Evolutionary conservation across 2,888 invertebrate genomes (phyloP), one percentile per base, ranked within the genome.

Genomic region (Cactoblastis cactorum): DNA sequence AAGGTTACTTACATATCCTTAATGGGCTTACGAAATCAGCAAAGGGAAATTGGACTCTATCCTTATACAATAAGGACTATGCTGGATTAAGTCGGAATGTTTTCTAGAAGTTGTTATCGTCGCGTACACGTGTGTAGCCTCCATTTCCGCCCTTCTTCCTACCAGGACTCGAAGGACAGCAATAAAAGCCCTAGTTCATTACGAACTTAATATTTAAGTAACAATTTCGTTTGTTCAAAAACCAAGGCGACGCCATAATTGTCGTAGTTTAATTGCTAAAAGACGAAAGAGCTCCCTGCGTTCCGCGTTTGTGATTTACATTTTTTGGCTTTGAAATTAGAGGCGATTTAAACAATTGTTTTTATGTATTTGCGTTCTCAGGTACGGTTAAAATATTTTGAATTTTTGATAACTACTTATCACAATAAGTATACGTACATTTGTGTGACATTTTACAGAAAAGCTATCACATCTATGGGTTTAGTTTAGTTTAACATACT

Each of bases 91-190:
- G 50, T 12, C 48, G 62, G 59, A 63, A 63, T 68, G 52, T 49
- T 61, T 59, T 58, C 28, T 54, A 61, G 54, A 56, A 61, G 62
- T 72, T 71, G 77, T 81, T 83, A 83, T 84, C 83, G 73, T 68
- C 66, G 77, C 74, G 69, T 71, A 71, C 84, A 85, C 83, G 84
- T 85, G 83, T 80, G 75, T 65, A 60, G 61, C 65, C 69, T 74
- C 73, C 77, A 79, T 75, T 81, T 86, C 86, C 86, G 86, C 82
- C 83, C 84, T 78, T 79, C 74, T 75, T 79, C 69, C 70, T 78
- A 74, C 65, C 71, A 71, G 72, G 74, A 69, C 67, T 61, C 74
- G 80, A 82, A 83, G 80, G 81, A 81, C 80, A 72, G 67, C 60
- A 72, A 79, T 81, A 80, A 77, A 77, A 77, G 74, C 74, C 70